A percentile compares a stretch with the other conserved stretches of the same genome.
These are phyloP conservation scores for Entomobrya proxima DNA, from an alignment of 2,888 invertebrate species.

Conservation along the genomic window DNA sequence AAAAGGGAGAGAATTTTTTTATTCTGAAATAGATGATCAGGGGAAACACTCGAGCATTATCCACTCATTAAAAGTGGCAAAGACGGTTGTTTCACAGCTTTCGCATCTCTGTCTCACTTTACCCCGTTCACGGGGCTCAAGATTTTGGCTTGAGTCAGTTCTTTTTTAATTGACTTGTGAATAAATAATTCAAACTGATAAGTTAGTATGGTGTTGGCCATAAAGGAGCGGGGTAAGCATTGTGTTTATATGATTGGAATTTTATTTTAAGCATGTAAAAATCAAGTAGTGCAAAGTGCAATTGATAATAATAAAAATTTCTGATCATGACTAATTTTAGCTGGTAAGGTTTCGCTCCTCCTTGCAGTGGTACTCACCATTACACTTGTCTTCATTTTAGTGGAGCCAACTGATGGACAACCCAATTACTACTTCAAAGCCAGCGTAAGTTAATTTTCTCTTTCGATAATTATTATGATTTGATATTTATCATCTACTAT, in stretches of 20 bases:
- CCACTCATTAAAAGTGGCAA: too few relatives aligned
- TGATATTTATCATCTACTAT: too few relatives aligned
- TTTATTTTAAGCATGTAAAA: too few relatives aligned
- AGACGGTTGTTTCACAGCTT: too few relatives aligned
- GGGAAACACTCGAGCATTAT: too few relatives aligned
- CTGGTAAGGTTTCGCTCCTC: constrained; percentile 25
- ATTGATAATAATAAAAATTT: neutral
- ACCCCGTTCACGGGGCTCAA: too few relatives aligned
- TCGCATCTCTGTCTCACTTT: too few relatives aligned
- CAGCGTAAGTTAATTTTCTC: constrained; percentile 34
- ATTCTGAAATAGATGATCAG: neutral
- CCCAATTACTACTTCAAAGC: constrained; percentile 61
- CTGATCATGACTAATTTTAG: neutral
- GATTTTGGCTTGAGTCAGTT: too few relatives aligned
- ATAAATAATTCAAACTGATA: neutral
- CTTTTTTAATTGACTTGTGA: too few relatives aligned
- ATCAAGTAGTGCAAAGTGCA: too few relatives aligned
- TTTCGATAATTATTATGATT: neutral
- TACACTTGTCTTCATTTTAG: neutral
- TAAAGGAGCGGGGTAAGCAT: constrained; percentile 29
- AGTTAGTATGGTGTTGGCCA: constrained; percentile 26
- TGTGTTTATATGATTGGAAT: too few relatives aligned
- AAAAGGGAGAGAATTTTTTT: neutral
- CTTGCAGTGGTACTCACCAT: neutral
- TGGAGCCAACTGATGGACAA: constrained; percentile 37